Conservation (phyloP, 2,113 vertebrate genomes). For the Ellobius talpinus region DNA sequence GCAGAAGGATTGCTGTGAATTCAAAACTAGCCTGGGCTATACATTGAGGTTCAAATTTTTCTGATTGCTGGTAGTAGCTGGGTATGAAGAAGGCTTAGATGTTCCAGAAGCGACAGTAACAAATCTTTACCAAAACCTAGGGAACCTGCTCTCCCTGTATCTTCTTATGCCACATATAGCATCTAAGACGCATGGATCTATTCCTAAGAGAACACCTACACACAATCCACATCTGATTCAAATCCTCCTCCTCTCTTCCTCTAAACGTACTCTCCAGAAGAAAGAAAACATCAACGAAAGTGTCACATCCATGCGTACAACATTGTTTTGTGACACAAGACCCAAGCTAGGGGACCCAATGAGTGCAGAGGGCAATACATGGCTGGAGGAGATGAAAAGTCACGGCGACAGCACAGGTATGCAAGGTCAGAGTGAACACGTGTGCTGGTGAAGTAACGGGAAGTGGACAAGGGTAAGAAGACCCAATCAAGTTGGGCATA, state of each 20-base stretch:
- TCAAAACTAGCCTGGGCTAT: not conserved
- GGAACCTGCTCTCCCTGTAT: not conserved
- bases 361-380: fast-evolving
- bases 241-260: not conserved
- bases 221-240: not conserved
- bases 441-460: not conserved
- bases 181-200: not conserved
- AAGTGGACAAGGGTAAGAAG: not conserved
- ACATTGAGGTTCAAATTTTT: not conserved
- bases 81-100: not conserved
- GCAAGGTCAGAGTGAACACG: fast-evolving
- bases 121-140: not conserved
- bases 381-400: not conserved
- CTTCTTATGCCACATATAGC: not conserved
- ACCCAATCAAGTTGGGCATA: not conserved
- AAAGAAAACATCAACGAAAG: not conserved
- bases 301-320: not conserved
- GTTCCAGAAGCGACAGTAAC: not conserved
- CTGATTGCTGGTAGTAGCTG: not conserved
- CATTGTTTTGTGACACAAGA: not conserved
- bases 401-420: fast-evolving
- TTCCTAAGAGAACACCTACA: not conserved
- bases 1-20: not conserved
- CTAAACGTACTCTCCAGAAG: not conserved
- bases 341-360: not conserved